A percentile compares a stretch with the other conserved stretches of the same genome.
Evolutionary conservation across 2,888 invertebrate species (phyloP).

Genomic region (Habrosyne pyritoides): DNA sequence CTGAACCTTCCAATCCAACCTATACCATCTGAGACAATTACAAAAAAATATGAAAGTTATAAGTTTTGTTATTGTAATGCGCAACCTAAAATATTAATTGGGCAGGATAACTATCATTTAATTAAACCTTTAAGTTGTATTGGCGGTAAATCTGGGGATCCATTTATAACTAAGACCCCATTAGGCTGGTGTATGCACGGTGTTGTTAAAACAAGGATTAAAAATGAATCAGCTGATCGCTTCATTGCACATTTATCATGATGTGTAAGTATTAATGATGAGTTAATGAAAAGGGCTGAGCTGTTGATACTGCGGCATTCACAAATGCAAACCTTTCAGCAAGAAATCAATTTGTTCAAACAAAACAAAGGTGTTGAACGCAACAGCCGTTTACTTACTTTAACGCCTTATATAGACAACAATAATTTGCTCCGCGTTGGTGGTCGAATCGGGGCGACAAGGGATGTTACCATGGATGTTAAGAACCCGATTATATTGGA

Average conservation of each 20-base stretch:
- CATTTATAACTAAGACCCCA: background rate
- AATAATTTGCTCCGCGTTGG: background rate
- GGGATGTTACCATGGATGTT: background rate
- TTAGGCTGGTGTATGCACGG: background rate
- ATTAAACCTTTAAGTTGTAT: background rate
- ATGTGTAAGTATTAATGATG: background rate
- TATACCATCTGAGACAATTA: too few relatives aligned
- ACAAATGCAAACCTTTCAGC: background rate
- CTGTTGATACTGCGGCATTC: background rate
- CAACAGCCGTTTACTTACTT: background rate
- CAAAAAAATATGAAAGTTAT: too few relatives aligned
- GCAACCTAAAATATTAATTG: background rate
- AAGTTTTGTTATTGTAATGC: background rate
- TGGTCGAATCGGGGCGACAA: background rate
- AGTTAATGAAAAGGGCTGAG: background rate
- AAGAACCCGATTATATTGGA: constrained; percentile 22
- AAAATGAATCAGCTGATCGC: background rate
- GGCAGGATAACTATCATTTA: background rate
- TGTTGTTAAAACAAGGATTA: background rate
- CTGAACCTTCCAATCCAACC: too few relatives aligned
- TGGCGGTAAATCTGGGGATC: background rate
- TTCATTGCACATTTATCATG: too few relatives aligned
- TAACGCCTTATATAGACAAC: background rate
- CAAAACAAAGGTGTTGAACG: background rate
- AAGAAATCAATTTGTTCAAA: background rate